Evolutionary conservation across 2,113 vertebrate species (phyloP).

Genomic region (Pseudonaja textilis): DNA sequence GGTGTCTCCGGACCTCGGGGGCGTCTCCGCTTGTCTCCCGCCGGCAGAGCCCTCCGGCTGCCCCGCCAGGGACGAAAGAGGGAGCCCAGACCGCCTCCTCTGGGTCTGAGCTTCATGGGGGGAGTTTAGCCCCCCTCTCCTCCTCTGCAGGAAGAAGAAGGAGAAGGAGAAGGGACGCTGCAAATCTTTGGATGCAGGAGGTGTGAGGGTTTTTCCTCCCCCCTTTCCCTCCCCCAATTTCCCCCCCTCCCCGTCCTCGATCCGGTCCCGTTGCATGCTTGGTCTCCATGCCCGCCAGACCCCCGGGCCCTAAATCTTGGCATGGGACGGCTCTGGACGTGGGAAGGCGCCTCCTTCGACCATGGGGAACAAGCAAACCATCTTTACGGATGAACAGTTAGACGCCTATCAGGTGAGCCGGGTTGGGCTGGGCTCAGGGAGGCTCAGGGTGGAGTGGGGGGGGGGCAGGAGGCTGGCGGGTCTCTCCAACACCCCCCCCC

Average conservation of each 20-base stretch:
- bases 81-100: not conserved
- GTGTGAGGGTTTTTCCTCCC: constrained; percentile 42
- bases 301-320: constrained; percentile 69
- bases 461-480: fast-evolving
- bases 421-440: not conserved
- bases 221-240: no score
- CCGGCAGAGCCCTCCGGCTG: not conserved
- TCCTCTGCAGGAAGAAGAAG: not conserved
- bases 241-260: not conserved
- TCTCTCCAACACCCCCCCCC: not conserved
- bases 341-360: constrained; percentile 73
- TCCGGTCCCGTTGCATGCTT: constrained; percentile 46
- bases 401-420: constrained; percentile 90
- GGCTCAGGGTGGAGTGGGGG: not conserved
- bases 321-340: constrained; percentile 78
- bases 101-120: not conserved
- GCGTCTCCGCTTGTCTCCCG: fast-evolving
- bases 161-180: not conserved
- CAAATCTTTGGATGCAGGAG: constrained; percentile 66
- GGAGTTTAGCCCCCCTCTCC: constrained; percentile 8
- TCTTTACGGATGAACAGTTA: constrained; percentile 94
- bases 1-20: not conserved
- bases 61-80: not conserved
- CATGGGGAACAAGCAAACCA: constrained; percentile 96
- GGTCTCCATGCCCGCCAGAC: constrained; percentile 80